Conservation (phyloP, 2,888 invertebrate genomes). For the Chrysina gloriosa region DNA sequence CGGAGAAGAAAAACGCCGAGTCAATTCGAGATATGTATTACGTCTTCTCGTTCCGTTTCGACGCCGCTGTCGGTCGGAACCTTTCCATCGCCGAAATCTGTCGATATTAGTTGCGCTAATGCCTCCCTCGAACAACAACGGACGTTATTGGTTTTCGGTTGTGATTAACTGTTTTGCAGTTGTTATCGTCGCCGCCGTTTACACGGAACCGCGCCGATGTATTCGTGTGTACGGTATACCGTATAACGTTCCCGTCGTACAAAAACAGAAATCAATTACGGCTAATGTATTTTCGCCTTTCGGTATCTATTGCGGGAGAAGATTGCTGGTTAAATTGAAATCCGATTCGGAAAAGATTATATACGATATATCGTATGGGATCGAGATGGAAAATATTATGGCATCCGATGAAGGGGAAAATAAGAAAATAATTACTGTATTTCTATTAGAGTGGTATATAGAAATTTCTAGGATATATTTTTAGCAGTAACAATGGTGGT, state of each 20-base stretch:
- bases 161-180: constrained; percentile 32
- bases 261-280: constrained; percentile 17
- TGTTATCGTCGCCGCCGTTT: constrained; percentile 1
- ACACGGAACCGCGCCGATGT: background rate
- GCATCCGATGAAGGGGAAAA: too few relatives aligned
- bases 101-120: constrained; percentile 23
- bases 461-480: too few relatives aligned
- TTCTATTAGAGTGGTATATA: too few relatives aligned
- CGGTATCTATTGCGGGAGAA: background rate
- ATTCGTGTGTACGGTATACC: too few relatives aligned
- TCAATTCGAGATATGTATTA: constrained; percentile 57
- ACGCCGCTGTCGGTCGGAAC: background rate
- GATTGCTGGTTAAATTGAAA: constrained; percentile 12
- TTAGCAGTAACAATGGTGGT: too few relatives aligned
- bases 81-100: constrained; percentile 16
- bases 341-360: background rate
- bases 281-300: constrained; percentile 16
- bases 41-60: background rate
- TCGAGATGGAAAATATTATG: background rate
- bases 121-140: background rate
- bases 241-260: background rate
- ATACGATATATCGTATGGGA: background rate
- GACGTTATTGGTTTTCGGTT: constrained; percentile 30
- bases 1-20: constrained; percentile 53
- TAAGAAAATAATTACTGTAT: too few relatives aligned